These are phyloP conservation scores for Terrapene triunguis DNA, from an alignment of 2,113 vertebrate genomes.

Conservation along the genomic window DNA sequence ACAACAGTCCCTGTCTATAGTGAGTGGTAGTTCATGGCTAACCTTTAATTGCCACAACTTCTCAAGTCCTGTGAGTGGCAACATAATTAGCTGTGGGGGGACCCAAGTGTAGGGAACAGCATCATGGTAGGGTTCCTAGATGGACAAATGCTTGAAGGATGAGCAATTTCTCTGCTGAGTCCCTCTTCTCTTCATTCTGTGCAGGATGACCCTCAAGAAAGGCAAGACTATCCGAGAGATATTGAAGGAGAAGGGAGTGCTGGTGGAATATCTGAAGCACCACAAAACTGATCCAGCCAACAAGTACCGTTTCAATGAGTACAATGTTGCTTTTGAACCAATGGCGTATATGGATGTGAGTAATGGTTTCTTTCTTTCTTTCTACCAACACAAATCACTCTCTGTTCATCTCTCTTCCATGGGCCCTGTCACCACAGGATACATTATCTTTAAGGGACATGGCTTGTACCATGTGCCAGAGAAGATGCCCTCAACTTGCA, in stretches of 20 bases:
- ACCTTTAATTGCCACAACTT: neutral
- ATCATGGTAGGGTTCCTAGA: neutral
- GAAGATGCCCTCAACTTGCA: neutral
- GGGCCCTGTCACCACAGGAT: neutral
- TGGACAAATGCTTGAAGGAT: fast-evolving
- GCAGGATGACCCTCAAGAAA: constrained; percentile 73
- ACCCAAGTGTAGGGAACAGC: neutral
- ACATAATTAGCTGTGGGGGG: too few species aligned
- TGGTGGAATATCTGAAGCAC: neutral
- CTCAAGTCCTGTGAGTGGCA: neutral
- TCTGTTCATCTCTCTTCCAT: neutral
- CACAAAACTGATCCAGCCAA: constrained; percentile 67
- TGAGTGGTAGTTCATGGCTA: neutral
- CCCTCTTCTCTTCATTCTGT: neutral
- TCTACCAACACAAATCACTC: neutral
- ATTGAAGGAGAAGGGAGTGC: constrained; percentile 63
- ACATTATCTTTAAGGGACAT: neutral
- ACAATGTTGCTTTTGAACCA: constrained; percentile 61
- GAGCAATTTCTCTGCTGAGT: neutral
- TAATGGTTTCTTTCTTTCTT: neutral
- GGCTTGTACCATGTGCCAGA: neutral
- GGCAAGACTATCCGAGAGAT: constrained; percentile 73
- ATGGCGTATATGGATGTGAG: constrained; percentile 76
- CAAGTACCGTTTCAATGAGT: constrained; percentile 59
- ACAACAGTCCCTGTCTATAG: neutral